Evolutionary conservation across 2,888 invertebrate genomes (phyloP).

Genomic region (Tinea semifulvella): DNA sequence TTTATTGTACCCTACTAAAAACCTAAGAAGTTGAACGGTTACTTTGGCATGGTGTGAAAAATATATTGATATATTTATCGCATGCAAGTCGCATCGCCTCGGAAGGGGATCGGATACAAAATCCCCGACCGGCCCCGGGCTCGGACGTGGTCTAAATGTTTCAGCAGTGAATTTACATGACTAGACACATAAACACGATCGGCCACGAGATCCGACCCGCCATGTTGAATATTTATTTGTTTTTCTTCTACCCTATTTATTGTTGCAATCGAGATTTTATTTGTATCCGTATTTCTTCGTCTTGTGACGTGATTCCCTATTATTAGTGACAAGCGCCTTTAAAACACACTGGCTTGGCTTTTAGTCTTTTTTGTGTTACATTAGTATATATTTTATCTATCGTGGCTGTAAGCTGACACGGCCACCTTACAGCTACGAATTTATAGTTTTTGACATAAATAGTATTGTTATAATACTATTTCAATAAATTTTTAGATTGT

Average conservation of each 20-base stretch:
- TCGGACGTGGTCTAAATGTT: slow-evolving; percentile 50
- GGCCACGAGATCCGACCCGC: slow-evolving; percentile 20
- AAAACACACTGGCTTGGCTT: too few species aligned
- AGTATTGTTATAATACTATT: too few species aligned
- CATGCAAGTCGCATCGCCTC: slow-evolving; percentile 29
- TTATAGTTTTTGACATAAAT: too few species aligned
- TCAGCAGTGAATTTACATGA: slow-evolving; percentile 30
- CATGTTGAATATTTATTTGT: slow-evolving; percentile 33
- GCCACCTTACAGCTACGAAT: too few species aligned
- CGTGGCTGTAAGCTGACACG: too few species aligned
- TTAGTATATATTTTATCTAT: too few species aligned
- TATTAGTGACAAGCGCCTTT: too few species aligned
- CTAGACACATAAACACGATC: slow-evolving; percentile 25
- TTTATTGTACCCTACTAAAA: too few species aligned
- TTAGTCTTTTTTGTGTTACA: too few species aligned
- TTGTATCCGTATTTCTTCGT: slow-evolving; percentile 8
- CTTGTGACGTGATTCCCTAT: background rate
- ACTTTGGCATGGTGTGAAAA: background rate
- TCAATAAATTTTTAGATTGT: too few species aligned
- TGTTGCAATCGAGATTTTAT: slow-evolving; percentile 12
- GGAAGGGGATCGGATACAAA: slow-evolving; percentile 27
- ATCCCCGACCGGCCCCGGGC: slow-evolving; percentile 23
- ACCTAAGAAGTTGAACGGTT: too few species aligned
- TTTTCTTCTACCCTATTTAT: slow-evolving; percentile 11
- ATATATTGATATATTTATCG: slow-evolving; percentile 12